Percentiles rank a stretch among this genome's conserved stretches.
Conservation (phyloP, 2,888 invertebrate genomes). For the Enchytraeus crypticus region DNA sequence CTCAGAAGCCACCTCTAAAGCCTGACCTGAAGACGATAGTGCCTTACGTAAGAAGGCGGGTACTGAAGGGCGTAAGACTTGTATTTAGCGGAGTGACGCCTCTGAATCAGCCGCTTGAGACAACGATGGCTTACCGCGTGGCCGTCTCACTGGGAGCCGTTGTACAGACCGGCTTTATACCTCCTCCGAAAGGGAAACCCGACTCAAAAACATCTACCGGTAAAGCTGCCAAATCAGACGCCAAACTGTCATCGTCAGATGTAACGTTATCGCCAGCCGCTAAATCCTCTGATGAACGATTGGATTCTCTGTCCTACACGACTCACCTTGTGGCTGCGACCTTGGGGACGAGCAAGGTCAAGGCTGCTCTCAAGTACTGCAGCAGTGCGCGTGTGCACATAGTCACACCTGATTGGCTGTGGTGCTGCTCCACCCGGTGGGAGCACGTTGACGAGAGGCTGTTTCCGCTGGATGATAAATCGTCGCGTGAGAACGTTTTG, state of each 20-base stretch:
- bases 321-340: too few relatives aligned
- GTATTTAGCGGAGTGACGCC: constrained; percentile 91
- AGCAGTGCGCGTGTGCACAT: too few relatives aligned
- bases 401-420: constrained; percentile 88
- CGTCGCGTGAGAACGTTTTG: not conserved
- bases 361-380: too few relatives aligned
- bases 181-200: too few relatives aligned
- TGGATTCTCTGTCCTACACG: too few relatives aligned
- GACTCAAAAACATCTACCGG: too few relatives aligned
- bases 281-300: too few relatives aligned
- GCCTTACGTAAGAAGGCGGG: constrained; percentile 70
- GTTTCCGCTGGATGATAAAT: constrained; percentile 26
- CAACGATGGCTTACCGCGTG: constrained; percentile 73
- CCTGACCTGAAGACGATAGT: constrained; percentile 58
- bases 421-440: constrained; percentile 92
- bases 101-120: constrained; percentile 72
- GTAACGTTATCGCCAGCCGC: constrained; percentile 91
- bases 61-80: constrained; percentile 68
- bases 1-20: constrained; percentile 35
- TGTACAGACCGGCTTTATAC: constrained; percentile 55
- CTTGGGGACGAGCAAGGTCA: constrained; percentile 58
- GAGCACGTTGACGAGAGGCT: constrained; percentile 39
- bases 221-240: too few relatives aligned
- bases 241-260: constrained; percentile 49
- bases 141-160: constrained; percentile 77